A percentile compares a stretch with the other conserved stretches of the same genome.
Conservation (phyloP, 2,797 vertebrate species). For the Coregonus suidteri region DNA sequence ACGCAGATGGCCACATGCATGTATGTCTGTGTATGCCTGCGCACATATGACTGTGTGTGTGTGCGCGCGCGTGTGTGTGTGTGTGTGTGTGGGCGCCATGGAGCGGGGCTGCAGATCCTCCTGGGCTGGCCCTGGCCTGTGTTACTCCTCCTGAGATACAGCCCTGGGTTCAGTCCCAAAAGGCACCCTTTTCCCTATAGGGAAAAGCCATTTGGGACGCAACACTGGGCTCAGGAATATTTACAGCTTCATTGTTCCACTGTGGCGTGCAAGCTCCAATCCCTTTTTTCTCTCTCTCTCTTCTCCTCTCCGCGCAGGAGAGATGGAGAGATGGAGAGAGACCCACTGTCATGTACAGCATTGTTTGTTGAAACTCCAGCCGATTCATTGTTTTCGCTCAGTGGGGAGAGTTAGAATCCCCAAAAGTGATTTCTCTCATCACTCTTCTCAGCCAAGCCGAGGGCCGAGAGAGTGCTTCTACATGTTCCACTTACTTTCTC, state of each 20-base stretch:
- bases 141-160: conserved; percentile 79
- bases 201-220: neutral
- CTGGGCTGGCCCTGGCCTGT: conserved; percentile 58
- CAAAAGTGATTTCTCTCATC: neutral
- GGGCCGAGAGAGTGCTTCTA: conserved; percentile 21
- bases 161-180: conserved; percentile 49
- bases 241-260: conserved; percentile 70
- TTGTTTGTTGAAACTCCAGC: conserved; percentile 60
- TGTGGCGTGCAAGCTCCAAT: conserved; percentile 73
- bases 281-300: conserved; percentile 46
- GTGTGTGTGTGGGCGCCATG: neutral
- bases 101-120: conserved; percentile 59
- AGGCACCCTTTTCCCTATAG: conserved; percentile 60
- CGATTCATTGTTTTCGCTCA: conserved; percentile 38
- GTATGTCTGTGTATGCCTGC: neutral
- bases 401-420: conserved; percentile 25
- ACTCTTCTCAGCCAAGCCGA: conserved; percentile 35
- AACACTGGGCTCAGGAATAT: conserved; percentile 62
- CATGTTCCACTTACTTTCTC: conserved; percentile 15
- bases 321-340: conserved; percentile 10
- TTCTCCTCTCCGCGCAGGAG: conserved; percentile 6
- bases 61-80: neutral
- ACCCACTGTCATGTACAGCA: conserved; percentile 40
- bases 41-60: neutral
- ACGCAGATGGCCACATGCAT: neutral